A percentile compares a stretch with the other conserved stretches of the same genome.
Evolutionary conservation across 2,113 vertebrate genomes (phyloP).

Genomic region (Misgurnus anguillicaudatus): DNA sequence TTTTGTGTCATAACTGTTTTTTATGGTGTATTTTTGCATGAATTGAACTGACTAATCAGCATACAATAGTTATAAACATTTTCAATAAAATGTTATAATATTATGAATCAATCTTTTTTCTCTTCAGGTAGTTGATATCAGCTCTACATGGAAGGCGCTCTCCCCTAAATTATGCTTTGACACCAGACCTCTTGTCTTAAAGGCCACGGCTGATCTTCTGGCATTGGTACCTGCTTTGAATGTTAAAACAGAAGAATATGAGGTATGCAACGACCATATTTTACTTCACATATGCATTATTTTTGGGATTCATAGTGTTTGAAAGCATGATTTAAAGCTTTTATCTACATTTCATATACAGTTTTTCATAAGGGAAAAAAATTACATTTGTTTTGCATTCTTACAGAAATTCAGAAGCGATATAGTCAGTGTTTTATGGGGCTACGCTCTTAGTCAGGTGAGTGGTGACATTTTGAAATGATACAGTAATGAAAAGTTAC

Average conservation of each 20-base stretch:
- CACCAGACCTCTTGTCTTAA: slow-evolving; percentile 82
- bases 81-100: background rate
- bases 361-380: background rate
- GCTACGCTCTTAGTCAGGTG: slow-evolving; percentile 82
- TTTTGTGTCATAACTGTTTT: too few relatives aligned
- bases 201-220: slow-evolving; percentile 83
- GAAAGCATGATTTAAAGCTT: background rate
- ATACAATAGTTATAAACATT: background rate
- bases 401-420: slow-evolving; percentile 87
- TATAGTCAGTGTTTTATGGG: slow-evolving; percentile 88
- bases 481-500: background rate
- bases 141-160: slow-evolving; percentile 88
- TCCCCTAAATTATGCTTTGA: slow-evolving; percentile 84
- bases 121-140: slow-evolving; percentile 88
- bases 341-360: background rate
- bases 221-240: slow-evolving; percentile 85
- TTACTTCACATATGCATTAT: background rate
- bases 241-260: slow-evolving; percentile 87
- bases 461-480: slow-evolving; percentile 7
- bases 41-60: too few relatives aligned
- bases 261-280: slow-evolving; percentile 71
- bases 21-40: too few relatives aligned
- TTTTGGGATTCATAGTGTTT: too few relatives aligned
- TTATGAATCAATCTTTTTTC: background rate
- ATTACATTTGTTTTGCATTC: slow-evolving; percentile 17